Conservation (phyloP, 2,113 vertebrate species). For the Ictalurus punctatus region DNA sequence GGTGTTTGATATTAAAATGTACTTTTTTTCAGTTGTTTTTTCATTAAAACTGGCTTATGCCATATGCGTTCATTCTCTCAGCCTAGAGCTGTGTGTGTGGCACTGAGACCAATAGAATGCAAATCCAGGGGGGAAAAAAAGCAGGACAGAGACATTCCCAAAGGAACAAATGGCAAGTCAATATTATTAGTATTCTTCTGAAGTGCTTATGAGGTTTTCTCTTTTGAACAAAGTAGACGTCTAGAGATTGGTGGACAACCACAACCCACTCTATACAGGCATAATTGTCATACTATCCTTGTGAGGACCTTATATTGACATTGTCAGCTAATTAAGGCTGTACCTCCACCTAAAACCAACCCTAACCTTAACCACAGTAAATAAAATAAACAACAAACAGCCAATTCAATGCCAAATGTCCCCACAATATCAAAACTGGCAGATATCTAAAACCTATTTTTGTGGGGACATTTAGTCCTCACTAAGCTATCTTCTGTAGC, state of each 20-base stretch:
- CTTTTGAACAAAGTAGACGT: constrained; percentile 47
- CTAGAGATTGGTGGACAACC: constrained; percentile 42
- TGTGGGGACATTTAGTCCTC: neutral
- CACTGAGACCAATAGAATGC: constrained; percentile 32
- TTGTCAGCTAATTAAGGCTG: neutral
- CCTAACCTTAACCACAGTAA: neutral
- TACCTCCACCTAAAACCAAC: neutral
- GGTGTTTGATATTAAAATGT: constrained; percentile 42
- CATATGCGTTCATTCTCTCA: neutral
- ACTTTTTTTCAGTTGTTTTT: constrained; percentile 46
- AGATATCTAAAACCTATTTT: neutral
- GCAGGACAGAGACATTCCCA: constrained; percentile 30
- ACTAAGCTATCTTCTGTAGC: neutral
- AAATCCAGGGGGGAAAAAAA: constrained; percentile 3
- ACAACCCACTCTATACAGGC: neutral
- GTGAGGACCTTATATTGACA: neutral
- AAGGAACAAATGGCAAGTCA: constrained; percentile 39
- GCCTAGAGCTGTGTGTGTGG: constrained; percentile 34
- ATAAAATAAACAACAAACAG: neutral
- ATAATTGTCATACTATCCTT: neutral
- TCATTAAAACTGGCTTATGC: constrained; percentile 50
- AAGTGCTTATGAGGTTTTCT: constrained; percentile 46
- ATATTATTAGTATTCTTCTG: constrained; percentile 52
- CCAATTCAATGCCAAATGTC: neutral
- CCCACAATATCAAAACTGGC: neutral